Evolutionary conservation across 2,888 invertebrate genomes (phyloP).

Genomic region (Aphidius colemani): DNA sequence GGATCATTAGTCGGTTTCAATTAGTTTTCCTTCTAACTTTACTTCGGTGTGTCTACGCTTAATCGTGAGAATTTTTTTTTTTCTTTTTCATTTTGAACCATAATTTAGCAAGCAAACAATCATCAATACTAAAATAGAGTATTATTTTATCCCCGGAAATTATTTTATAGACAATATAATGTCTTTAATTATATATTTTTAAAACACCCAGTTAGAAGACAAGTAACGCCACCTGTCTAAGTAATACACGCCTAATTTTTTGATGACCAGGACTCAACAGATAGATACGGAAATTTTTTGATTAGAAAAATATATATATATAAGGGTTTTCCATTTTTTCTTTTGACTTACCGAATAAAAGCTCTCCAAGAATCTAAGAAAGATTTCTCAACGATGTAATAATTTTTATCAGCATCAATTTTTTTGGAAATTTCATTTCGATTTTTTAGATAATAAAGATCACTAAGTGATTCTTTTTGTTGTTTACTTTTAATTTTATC

Average conservation of each 20-base stretch:
- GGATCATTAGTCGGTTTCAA: constrained; percentile 60
- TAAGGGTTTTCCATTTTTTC: too few relatives aligned
- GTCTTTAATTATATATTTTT: too few relatives aligned
- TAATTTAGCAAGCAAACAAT: constrained; percentile 41
- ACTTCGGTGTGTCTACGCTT: constrained; percentile 40
- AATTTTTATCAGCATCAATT: constrained; percentile 40
- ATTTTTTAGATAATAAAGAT: constrained; percentile 50
- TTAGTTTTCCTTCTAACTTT: constrained; percentile 54
- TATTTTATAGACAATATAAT: too few relatives aligned
- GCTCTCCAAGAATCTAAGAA: constrained; percentile 54
- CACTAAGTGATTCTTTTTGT: constrained; percentile 50
- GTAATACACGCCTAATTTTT: not conserved
- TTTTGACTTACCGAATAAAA: constrained; percentile 53
- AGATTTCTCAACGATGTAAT: constrained; percentile 51
- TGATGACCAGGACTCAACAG: not conserved
- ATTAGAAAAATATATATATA: not conserved
- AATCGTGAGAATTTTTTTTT: constrained; percentile 46
- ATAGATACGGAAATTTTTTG: not conserved
- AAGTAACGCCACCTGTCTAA: not conserved
- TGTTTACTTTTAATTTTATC: constrained; percentile 53
- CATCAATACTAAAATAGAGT: too few relatives aligned
- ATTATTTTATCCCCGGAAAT: too few relatives aligned
- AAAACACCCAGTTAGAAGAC: too few relatives aligned
- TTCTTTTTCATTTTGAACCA: constrained; percentile 34
- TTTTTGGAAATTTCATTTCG: constrained; percentile 47